phyloP scores from a whole-genome alignment of 2,113 vertebrate species.

The Conger conger region DNA sequence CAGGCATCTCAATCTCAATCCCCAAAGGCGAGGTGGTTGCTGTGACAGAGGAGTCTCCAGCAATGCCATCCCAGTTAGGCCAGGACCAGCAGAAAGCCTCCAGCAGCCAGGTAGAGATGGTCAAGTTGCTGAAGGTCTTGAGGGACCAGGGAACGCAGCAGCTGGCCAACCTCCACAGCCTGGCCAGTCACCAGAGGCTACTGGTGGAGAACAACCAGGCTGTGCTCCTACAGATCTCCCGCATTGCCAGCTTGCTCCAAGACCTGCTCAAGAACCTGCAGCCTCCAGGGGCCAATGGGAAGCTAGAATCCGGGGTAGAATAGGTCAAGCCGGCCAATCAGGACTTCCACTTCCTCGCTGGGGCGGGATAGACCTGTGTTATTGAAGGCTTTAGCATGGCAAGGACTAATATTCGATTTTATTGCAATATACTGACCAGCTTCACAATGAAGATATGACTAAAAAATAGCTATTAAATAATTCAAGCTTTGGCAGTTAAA shows the following conservation, averaged over 20 bases:
- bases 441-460: neutral
- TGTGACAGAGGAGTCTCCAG: neutral
- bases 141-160: constrained; percentile 50
- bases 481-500: no score
- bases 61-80: constrained; percentile 43
- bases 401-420: neutral
- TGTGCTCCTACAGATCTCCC: constrained; percentile 45
- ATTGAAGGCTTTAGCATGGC: neutral
- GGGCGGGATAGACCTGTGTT: neutral
- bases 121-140: constrained; percentile 47
- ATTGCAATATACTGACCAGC: neutral
- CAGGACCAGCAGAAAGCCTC: constrained; percentile 48
- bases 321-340: neutral
- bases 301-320: neutral
- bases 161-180: constrained; percentile 53
- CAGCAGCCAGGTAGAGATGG: constrained; percentile 45
- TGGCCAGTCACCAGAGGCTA: constrained; percentile 65
- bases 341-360: neutral
- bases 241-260: constrained; percentile 35
- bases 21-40: constrained; percentile 4
- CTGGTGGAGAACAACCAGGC: constrained; percentile 71
- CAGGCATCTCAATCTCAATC: neutral
- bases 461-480: neutral
- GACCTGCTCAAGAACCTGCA: constrained; percentile 21
- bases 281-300: neutral